Conservation (phyloP, 1,140 invertebrate species). For the Procambarus virginalis region DNA sequence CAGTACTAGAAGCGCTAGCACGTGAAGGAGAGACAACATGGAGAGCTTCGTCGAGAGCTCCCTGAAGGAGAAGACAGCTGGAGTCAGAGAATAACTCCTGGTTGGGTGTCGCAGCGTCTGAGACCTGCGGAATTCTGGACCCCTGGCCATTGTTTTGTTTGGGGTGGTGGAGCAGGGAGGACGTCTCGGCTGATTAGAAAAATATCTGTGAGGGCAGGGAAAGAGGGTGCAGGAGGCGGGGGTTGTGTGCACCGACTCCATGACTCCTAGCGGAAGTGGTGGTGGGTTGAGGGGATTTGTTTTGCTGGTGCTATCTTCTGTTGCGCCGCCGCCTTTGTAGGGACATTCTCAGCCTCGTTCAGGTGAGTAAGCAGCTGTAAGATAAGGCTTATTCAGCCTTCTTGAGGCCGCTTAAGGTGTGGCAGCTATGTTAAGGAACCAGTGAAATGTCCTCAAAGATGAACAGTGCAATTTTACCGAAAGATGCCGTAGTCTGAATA, state of each 20-base stretch:
- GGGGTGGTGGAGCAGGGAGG: background rate
- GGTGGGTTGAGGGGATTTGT: background rate
- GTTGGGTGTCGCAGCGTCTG: background rate
- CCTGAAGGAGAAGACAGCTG: background rate
- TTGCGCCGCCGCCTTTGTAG: slow-evolving; percentile 1
- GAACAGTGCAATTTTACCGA: background rate
- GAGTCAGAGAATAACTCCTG: background rate
- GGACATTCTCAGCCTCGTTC: slow-evolving; percentile 37
- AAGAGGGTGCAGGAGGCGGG: background rate
- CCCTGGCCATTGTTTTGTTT: background rate
- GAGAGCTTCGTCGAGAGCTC: background rate
- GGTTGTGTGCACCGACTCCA: background rate
- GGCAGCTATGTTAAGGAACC: background rate
- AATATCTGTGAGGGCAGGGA: slow-evolving; percentile 21
- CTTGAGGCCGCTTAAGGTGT: background rate
- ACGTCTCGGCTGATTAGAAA: slow-evolving; percentile 4
- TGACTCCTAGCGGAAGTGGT: background rate
- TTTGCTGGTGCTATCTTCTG: slow-evolving; percentile 33
- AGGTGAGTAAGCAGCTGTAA: background rate
- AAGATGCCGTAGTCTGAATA: background rate
- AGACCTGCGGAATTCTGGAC: background rate
- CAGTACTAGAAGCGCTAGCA: background rate
- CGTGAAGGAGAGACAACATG: background rate
- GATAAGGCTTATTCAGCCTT: background rate
- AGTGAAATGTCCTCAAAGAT: background rate